Base-by-base conservation (phyloP, 2,888 invertebrate genomes). In the Eristalis arbustorum region DNA sequence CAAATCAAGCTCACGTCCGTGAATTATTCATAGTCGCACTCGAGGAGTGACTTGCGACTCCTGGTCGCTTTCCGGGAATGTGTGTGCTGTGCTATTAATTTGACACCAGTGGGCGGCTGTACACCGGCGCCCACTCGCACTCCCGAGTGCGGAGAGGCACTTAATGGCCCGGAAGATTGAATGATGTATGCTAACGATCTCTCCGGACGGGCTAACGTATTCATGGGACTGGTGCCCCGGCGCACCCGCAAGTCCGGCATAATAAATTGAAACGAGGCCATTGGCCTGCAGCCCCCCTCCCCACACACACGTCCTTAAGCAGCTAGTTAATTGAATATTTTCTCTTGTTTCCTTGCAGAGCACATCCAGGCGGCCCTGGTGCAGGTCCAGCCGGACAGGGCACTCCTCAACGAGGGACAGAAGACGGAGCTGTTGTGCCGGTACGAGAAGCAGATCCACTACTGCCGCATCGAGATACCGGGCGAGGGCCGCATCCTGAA, bases 401-500 rank as follows among this genome's bases (percentile, higher is more conserved):
- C 92, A n/a, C 89, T 91, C 34, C 90, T 91, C 75, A 91, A 90
- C 84, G 92, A 91, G 89, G 92, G 92, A 84, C 91, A 92, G 89
- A 90, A 90, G 81, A 90, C 91, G 28, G 90, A 91, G 77, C 89
- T 93, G 49, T 89, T 93, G 75, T 93, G 93, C 49, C 90, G 91
- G 79, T 91, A 90, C 74, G 91, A 91, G 49, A 89, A 90, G 66
- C 88, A 90, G 79, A 90, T 93, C 63, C 90, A 89, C 84, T 92
- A 92, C 74, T 93, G 93, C 88, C 92, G 94, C 89, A 93, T 94
- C 88, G 93, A 93, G 88, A 93, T 94, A 82, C 94, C 94, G 10
- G 94, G 94, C 31, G 91, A 93, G 88, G 18, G 18, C 10, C 91
- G 93, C 88, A 91, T 91, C 0, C 90, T 93, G 74, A 94, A 94